Base-by-base conservation (phyloP, 2,888 invertebrate species). In the Meandrusa payeni region DNA sequence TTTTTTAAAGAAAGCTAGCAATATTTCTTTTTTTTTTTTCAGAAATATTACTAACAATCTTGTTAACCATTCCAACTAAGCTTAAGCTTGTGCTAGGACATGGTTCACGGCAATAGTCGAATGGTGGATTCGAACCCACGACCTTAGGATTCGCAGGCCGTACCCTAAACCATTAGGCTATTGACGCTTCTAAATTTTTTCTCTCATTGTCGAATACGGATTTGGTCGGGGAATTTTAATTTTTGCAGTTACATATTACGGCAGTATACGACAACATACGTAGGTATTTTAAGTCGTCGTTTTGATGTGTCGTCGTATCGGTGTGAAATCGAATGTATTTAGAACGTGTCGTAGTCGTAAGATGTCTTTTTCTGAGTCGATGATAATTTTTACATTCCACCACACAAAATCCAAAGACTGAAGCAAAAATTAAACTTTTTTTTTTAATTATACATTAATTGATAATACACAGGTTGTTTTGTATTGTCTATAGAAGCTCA, bases 341-440 rank as follows among this genome's bases (percentile, higher is more conserved):
- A 23, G 15, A 20, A 19, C 5, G 4, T 13, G 5, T 37, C 7
- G 23, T 27, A 37, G 27, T 11, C 4, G 11, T 32, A 32, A 41
- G 32, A 33, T 33, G 20, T 31, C 17, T 40, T 15, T 50, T 50
- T 46, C 54, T 54, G 52, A 50, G 50, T 50, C 43, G 40, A 46
- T 41, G n/a, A 1, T 52, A 46, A 1, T 52, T 47, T 54, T 48
- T 48, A 57, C 59, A 61, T 62, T 64, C 62, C 64, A 63, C 67
- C 64, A 68, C 64, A 61, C 53, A 57, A 53, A 52, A 58, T 68
- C 68, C 67, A 69, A 68, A 72, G 71, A 70, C 71, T 70, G 69
- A 68, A 52, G 47, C 47, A 53, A 52, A 51, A 50, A 48, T 47
- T 41, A 42, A 47, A 47, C 31, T 10, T 26, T 39, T 31, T 36